These are phyloP conservation scores for Heptranchias perlo DNA, from an alignment of 2,113 vertebrate species.

Conservation along the genomic window DNA sequence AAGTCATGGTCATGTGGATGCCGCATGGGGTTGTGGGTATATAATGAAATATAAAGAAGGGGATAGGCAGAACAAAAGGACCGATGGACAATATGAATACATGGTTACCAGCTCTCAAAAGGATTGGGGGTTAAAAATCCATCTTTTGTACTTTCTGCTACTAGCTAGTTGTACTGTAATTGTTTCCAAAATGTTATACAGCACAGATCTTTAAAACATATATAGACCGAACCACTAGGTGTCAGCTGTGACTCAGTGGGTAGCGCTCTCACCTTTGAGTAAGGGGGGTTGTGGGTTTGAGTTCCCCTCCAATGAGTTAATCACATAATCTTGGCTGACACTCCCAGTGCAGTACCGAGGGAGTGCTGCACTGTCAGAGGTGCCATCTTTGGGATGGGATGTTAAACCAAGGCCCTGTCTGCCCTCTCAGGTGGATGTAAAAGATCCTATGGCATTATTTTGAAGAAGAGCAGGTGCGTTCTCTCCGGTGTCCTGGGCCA, in stretches of 20 bases:
- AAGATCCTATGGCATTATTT: too few relatives aligned
- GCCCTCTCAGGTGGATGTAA: too few relatives aligned
- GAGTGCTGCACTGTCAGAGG: background rate
- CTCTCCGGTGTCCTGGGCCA: background rate
- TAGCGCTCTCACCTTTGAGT: background rate
- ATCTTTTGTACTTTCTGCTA: too few relatives aligned
- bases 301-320: background rate
- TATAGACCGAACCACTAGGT: background rate
- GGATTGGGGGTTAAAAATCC: too few relatives aligned
- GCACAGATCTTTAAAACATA: background rate
- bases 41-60: too few relatives aligned
- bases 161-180: background rate
- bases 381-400: background rate
- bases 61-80: too few relatives aligned
- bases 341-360: too few relatives aligned
- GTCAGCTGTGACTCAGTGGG: background rate
- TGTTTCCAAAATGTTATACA: background rate
- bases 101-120: too few relatives aligned
- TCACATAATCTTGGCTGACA: background rate
- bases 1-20: too few relatives aligned
- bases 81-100: too few relatives aligned
- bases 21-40: too few relatives aligned
- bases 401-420: background rate
- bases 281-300: background rate
- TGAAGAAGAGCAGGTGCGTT: too few relatives aligned